Conservation (phyloP, 1,140 invertebrate genomes). For the Solenopsis fugax region DNA sequence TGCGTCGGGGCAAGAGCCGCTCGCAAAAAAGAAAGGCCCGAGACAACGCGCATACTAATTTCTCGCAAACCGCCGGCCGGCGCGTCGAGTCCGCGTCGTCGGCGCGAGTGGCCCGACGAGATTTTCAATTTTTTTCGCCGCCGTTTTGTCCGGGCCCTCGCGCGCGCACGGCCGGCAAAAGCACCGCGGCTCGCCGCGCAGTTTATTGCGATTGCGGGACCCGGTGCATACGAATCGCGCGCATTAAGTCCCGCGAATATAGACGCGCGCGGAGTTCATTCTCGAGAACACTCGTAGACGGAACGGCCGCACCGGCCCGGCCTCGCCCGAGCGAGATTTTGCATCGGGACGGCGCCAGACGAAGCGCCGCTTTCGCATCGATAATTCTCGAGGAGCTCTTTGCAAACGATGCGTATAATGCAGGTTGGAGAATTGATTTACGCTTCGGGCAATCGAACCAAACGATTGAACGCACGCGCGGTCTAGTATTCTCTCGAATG, state of each 20-base stretch:
- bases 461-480: neutral
- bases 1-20: neutral
- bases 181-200: constrained; percentile 51
- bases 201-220: constrained; percentile 66
- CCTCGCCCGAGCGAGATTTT: constrained; percentile 10
- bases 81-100: constrained; percentile 18
- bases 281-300: constrained; percentile 16
- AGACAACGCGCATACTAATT: constrained; percentile 57
- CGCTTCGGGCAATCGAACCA: neutral
- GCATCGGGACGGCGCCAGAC: constrained; percentile 12
- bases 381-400: constrained; percentile 1
- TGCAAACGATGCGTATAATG: neutral
- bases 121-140: constrained; percentile 61
- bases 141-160: constrained; percentile 41
- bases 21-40: constrained; percentile 21
- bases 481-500: neutral
- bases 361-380: constrained; percentile 23
- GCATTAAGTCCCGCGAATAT: constrained; percentile 68
- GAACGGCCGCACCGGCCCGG: neutral
- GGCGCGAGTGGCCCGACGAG: constrained; percentile 46
- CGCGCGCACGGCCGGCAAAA: constrained; percentile 32
- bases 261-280: constrained; percentile 51
- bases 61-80: constrained; percentile 53
- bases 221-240: constrained; percentile 73
- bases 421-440: constrained; percentile 7